Evolutionary conservation across 2,797 vertebrate species (phyloP).

Genomic region (Buphagus erythrorhynchus): DNA sequence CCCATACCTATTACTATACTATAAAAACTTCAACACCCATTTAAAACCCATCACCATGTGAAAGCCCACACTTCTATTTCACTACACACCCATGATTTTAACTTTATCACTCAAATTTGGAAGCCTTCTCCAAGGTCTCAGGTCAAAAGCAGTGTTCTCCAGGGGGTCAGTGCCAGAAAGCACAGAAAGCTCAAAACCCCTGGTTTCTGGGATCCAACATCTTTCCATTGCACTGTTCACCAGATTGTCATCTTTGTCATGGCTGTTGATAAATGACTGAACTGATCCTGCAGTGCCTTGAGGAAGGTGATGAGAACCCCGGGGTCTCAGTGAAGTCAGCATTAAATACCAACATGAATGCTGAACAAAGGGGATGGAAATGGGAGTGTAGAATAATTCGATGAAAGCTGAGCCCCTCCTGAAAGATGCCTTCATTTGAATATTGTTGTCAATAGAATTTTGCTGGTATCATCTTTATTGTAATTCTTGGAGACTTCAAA

Average conservation of each 20-base stretch:
- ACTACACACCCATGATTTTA: no score
- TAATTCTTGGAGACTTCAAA: not conserved
- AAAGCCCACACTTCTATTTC: no score
- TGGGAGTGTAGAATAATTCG: not conserved
- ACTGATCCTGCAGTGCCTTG: not conserved
- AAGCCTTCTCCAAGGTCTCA: no score
- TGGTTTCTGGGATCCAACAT: no score
- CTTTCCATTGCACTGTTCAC: not conserved
- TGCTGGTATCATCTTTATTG: not conserved
- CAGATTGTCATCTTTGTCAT: not conserved
- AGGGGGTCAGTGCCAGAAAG: no score
- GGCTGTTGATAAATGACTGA: not conserved
- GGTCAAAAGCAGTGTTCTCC: no score
- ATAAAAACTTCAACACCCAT: no score
- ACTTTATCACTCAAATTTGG: no score
- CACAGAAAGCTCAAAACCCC: no score
- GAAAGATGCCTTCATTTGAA: not conserved
- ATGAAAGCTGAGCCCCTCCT: not conserved
- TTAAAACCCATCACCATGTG: no score
- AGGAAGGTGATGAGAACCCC: not conserved
- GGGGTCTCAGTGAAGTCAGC: not conserved
- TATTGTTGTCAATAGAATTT: not conserved
- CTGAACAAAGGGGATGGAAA: not conserved
- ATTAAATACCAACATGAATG: not conserved
- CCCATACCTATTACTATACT: no score